Evolutionary conservation across 2,113 vertebrate genomes (phyloP).

Genomic region (Microtus oregoni): DNA sequence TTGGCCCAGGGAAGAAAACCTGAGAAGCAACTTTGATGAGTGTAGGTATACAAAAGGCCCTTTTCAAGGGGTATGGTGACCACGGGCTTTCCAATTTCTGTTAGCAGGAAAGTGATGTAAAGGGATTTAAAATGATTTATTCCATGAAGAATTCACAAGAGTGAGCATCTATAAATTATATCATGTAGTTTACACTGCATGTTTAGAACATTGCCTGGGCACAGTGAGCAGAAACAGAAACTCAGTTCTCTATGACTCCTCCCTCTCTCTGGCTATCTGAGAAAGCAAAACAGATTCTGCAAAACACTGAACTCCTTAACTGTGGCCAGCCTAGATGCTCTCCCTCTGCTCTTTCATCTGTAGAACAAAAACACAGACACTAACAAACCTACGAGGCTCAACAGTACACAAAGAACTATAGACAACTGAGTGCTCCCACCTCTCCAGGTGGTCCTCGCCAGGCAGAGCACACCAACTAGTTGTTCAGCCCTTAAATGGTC

Average conservation of each 20-base stretch:
- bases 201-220: neutral
- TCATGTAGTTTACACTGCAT: neutral
- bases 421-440: neutral
- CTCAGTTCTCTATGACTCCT: neutral
- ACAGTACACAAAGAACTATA: neutral
- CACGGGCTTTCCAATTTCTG: neutral
- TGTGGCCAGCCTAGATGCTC: neutral
- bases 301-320: neutral
- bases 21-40: neutral
- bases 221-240: neutral
- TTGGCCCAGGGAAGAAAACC: neutral
- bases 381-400: neutral
- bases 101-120: conserved; percentile 7
- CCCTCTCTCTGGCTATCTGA: neutral
- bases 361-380: neutral
- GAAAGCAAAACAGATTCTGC: conserved; percentile 16
- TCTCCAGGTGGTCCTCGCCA: neutral
- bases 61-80: neutral
- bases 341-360: neutral
- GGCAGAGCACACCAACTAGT: neutral
- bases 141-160: neutral
- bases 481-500: neutral
- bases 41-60: neutral
- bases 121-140: neutral
- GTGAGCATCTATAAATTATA: neutral